A percentile compares a stretch with the other conserved stretches of the same genome.
Evolutionary conservation across 2,888 invertebrate genomes (phyloP).

Genomic region (Drosophila anomalata): DNA sequence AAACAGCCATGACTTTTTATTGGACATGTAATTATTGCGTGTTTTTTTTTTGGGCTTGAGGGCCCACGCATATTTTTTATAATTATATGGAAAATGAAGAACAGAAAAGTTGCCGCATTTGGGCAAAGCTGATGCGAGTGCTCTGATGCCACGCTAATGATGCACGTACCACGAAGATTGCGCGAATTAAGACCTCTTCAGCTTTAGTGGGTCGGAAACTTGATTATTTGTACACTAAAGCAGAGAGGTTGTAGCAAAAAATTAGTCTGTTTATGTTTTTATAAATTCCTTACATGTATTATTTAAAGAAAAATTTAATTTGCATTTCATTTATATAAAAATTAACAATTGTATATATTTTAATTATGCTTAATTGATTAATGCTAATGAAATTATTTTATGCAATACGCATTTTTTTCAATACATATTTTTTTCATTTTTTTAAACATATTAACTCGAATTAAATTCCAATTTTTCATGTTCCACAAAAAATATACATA

Average conservation of each 20-base stretch:
- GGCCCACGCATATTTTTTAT: slow-evolving; percentile 69
- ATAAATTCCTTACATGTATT: background rate
- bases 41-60: slow-evolving; percentile 18
- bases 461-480: slow-evolving; percentile 16
- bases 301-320: background rate
- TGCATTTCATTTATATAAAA: too few species aligned
- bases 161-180: slow-evolving; percentile 48
- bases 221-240: background rate
- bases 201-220: slow-evolving; percentile 40
- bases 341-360: too few species aligned
- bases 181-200: slow-evolving; percentile 59
- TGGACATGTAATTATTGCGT: slow-evolving; percentile 74
- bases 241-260: background rate
- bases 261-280: background rate
- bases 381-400: background rate
- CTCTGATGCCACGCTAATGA: slow-evolving; percentile 61
- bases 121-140: slow-evolving; percentile 46
- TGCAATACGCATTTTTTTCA: background rate
- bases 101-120: slow-evolving; percentile 41
- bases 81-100: slow-evolving; percentile 56
- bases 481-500: background rate
- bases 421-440: background rate
- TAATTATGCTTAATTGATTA: background rate
- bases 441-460: slow-evolving; percentile 1
- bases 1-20: slow-evolving; percentile 66